Evolutionary conservation across 2,888 invertebrate species (phyloP).

Genomic region (Terebella lapidaria): DNA sequence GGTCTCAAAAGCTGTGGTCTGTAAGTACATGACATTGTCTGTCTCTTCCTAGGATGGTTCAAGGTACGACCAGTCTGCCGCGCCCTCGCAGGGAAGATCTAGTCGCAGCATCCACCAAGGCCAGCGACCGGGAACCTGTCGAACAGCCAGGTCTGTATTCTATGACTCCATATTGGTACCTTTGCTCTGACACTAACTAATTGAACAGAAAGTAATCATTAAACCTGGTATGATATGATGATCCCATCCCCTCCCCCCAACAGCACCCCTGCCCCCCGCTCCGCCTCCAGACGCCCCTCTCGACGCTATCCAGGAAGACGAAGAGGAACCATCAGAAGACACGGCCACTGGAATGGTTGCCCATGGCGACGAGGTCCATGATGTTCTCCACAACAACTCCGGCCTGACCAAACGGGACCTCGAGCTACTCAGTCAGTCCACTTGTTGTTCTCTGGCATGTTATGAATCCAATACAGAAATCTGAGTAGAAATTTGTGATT

Average conservation of each 20-base stretch:
- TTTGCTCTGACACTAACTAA: too few relatives aligned
- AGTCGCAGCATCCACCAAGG: slow-evolving; percentile 14
- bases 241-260: too few relatives aligned
- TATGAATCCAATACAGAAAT: too few relatives aligned
- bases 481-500: too few relatives aligned
- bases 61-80: slow-evolving; percentile 37
- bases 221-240: too few relatives aligned
- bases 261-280: background rate
- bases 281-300: background rate
- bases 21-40: background rate
- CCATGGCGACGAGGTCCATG: slow-evolving; percentile 12
- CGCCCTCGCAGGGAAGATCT: slow-evolving; percentile 46
- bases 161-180: too few relatives aligned
- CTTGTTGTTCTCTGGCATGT: too few relatives aligned
- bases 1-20: background rate
- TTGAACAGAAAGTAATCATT: too few relatives aligned
- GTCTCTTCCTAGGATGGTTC: slow-evolving; percentile 32
- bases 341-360: background rate
- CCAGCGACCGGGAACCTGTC: too few relatives aligned
- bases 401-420: slow-evolving; percentile 39
- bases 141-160: too few relatives aligned
- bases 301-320: slow-evolving; percentile 10
- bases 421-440: slow-evolving; percentile 36
- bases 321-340: background rate
- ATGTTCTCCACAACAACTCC: slow-evolving; percentile 25